Conservation (phyloP, 2,888 invertebrate genomes). For the Pristionchus fissidentatus region DNA sequence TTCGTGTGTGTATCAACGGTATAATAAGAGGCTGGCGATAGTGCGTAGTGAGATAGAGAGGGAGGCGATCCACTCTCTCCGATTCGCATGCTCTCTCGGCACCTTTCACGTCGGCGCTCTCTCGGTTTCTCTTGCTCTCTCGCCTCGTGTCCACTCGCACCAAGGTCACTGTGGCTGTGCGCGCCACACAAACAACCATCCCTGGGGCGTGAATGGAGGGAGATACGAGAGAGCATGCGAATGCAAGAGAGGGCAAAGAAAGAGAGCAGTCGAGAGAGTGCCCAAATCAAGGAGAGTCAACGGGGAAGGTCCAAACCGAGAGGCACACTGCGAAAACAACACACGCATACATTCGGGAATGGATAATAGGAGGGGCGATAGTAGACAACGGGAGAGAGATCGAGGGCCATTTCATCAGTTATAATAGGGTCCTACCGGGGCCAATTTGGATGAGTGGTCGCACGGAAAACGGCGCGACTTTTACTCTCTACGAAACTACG, state of each 20-base stretch:
- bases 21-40: slow-evolving; percentile 17
- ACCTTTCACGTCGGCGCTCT: background rate
- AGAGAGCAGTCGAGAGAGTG: background rate
- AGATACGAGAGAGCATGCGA: background rate
- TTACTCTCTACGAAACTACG: background rate
- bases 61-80: background rate
- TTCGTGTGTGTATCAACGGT: background rate
- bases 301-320: background rate
- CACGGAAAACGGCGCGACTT: background rate
- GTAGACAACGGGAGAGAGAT: background rate
- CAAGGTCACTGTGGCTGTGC: background rate
- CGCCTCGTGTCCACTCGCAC: background rate
- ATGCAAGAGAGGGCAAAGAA: background rate
- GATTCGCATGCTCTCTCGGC: slow-evolving; percentile 1
- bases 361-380: no score
- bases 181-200: slow-evolving; percentile 31
- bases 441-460: slow-evolving; percentile 20
- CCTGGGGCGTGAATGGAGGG: slow-evolving; percentile 1
- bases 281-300: background rate
- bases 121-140: background rate
- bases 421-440: background rate
- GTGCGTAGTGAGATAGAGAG: no score
- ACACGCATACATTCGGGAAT: no score
- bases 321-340: slow-evolving; percentile 4
- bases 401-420: background rate